Percentiles rank a stretch among this genome's conserved stretches.
phyloP scores from a whole-genome alignment of 2,888 invertebrate genomes.

The Drosophila mimica region DNA sequence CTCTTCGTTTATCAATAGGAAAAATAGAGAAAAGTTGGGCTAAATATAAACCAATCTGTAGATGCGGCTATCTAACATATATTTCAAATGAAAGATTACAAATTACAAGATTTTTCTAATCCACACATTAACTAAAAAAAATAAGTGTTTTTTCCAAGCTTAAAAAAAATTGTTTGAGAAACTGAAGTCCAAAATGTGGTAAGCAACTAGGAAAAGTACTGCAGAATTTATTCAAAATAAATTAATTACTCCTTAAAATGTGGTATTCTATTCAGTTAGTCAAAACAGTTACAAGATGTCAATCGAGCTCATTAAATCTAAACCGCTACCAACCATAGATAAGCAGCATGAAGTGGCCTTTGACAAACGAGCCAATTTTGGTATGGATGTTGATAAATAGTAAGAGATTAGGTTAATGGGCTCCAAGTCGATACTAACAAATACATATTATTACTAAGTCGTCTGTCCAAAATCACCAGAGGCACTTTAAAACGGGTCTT shows the following conservation, averaged over 20 bases:
- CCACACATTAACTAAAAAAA: background rate
- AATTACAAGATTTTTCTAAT: background rate
- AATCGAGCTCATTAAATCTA: constrained; percentile 61
- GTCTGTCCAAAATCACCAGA: constrained; percentile 39
- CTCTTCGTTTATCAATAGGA: constrained; percentile 21
- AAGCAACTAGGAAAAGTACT: too few relatives aligned
- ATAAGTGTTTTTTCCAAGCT: background rate
- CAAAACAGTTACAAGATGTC: constrained; percentile 57
- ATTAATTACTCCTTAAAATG: constrained; percentile 5
- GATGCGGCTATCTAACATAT: constrained; percentile 25
- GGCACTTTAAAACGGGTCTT: constrained; percentile 68
- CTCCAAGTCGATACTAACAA: constrained; percentile 37
- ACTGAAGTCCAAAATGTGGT: background rate
- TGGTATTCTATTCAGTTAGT: constrained; percentile 16
- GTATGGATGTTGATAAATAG: constrained; percentile 57
- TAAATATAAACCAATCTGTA: background rate
- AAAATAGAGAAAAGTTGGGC: constrained; percentile 4
- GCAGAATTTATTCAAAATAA: background rate
- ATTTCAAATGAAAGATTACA: background rate
- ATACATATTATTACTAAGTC: constrained; percentile 44
- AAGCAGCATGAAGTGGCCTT: constrained; percentile 28
- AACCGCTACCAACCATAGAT: constrained; percentile 70
- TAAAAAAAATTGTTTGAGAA: background rate
- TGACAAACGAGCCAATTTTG: constrained; percentile 41
- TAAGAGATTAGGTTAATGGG: constrained; percentile 54